Evolutionary conservation across 2,797 vertebrate species (phyloP).

Genomic region (Orientallactaga sibirica): DNA sequence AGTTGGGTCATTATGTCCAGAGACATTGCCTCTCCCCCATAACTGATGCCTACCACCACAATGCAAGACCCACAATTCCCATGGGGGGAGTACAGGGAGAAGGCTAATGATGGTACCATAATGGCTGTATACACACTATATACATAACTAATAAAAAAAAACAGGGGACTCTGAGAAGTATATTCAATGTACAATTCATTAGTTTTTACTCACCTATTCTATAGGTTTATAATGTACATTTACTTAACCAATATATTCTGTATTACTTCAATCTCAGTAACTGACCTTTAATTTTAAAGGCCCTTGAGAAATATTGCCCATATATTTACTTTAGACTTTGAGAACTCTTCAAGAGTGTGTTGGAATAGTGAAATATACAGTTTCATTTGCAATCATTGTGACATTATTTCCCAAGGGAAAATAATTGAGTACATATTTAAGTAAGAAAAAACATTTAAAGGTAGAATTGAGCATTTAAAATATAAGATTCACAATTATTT

Average conservation of each 20-base stretch:
- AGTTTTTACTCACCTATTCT: not conserved
- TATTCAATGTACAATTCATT: not conserved
- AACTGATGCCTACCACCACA: too few relatives aligned
- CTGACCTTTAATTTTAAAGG: not conserved
- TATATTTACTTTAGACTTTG: not conserved
- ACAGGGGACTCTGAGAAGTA: not conserved
- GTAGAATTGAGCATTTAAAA: not conserved
- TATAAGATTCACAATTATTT: not conserved
- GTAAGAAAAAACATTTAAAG: not conserved
- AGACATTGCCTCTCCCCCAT: too few relatives aligned
- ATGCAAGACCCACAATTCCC: too few relatives aligned
- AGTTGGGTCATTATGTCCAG: too few relatives aligned
- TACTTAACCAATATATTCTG: not conserved
- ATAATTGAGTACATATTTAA: not conserved
- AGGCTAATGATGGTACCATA: too few relatives aligned
- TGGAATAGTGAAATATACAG: not conserved
- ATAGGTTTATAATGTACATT: not conserved
- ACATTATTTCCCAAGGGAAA: not conserved
- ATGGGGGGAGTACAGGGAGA: too few relatives aligned
- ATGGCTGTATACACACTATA: too few relatives aligned
- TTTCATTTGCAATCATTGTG: not conserved
- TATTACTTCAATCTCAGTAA: not conserved
- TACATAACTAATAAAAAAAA: too few relatives aligned
- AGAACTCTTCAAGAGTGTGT: not conserved
- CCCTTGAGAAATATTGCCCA: not conserved